These are phyloP conservation scores for Cygnus buccinator DNA, from an alignment of 2,113 vertebrate species.

Conservation along the genomic window DNA sequence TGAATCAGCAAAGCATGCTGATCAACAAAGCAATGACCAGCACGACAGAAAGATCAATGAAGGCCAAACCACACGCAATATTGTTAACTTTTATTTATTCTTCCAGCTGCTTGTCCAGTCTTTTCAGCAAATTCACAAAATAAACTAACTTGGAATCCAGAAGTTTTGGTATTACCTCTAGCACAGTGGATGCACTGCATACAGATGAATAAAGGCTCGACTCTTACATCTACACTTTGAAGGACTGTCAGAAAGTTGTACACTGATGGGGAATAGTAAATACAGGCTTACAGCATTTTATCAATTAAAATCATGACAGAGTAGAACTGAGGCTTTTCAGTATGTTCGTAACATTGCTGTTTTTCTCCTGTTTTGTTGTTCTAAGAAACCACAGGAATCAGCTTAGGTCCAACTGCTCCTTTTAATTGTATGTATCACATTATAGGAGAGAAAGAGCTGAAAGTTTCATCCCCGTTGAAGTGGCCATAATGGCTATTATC, in stretches of 20 bases:
- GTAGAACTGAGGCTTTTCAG: background rate
- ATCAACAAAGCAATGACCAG: background rate
- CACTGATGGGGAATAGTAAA: background rate
- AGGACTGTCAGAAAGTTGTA: background rate
- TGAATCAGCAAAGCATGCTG: background rate
- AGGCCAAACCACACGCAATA: background rate
- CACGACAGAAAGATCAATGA: background rate
- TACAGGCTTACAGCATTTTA: background rate
- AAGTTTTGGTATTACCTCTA: background rate
- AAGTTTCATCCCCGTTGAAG: background rate
- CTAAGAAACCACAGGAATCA: background rate
- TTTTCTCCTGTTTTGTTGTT: background rate
- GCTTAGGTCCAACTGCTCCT: background rate
- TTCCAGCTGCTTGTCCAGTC: conserved; percentile 16
- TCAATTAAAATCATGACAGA: background rate
- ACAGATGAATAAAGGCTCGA: background rate
- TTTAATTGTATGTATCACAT: background rate
- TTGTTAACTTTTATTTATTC: background rate
- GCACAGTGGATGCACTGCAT: background rate
- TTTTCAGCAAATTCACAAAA: background rate
- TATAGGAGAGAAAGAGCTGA: background rate
- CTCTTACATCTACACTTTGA: background rate
- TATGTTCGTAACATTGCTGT: background rate
- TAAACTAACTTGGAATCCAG: background rate
- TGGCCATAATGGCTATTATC: background rate